These are phyloP conservation scores for Athalia cordata DNA, from an alignment of 2,888 invertebrate genomes.

Conservation along the genomic window DNA sequence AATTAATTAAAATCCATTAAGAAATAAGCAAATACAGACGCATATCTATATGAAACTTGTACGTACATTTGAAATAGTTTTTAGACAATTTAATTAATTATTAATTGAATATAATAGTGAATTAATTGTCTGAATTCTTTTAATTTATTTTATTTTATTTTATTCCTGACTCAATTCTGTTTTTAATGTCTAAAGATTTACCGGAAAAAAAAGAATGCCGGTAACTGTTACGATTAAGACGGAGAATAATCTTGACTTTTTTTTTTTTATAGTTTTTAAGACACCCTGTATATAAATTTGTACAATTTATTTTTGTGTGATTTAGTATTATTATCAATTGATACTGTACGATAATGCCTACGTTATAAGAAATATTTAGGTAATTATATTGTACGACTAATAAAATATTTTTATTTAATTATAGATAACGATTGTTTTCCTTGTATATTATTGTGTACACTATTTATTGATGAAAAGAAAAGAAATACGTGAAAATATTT, in stretches of 20 bases:
- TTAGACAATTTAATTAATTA: slow-evolving; percentile 12
- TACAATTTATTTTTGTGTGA: slow-evolving; percentile 45
- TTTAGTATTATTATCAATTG: slow-evolving; percentile 22
- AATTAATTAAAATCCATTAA: slow-evolving; percentile 11
- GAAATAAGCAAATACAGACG: slow-evolving; percentile 32
- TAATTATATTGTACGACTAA: slow-evolving; percentile 20
- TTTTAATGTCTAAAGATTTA: not conserved
- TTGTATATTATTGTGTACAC: not conserved
- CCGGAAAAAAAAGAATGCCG: not conserved
- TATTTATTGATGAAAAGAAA: not conserved
- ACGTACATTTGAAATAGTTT: slow-evolving; percentile 25
- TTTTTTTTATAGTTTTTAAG: slow-evolving; percentile 29
- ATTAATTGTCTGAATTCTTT: slow-evolving; percentile 14
- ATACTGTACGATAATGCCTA: not conserved
- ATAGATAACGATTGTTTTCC: not conserved
- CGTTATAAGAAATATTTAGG: slow-evolving; percentile 24
- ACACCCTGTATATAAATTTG: slow-evolving; percentile 31
- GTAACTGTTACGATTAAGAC: not conserved
- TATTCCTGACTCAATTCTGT: too few relatives aligned
- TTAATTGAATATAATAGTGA: not conserved
- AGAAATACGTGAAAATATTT: too few relatives aligned
- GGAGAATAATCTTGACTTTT: slow-evolving; percentile 7
- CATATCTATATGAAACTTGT: slow-evolving; percentile 36
- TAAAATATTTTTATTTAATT: slow-evolving; percentile 42
- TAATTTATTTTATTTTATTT: not conserved